Base-by-base conservation (phyloP, 2,888 invertebrate species). In the Idaea biselata region DNA sequence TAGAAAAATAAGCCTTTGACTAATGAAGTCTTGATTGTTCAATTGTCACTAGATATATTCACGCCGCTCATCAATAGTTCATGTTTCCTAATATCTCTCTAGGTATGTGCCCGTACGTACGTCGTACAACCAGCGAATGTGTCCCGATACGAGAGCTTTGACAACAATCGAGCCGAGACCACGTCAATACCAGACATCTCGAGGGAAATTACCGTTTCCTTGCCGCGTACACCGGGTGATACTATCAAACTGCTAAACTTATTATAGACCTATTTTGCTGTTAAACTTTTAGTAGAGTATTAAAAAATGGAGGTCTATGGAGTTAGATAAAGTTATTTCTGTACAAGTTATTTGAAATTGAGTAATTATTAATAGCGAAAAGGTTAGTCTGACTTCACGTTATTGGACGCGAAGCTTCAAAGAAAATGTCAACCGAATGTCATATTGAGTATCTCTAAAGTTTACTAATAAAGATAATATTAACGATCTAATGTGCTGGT, bases 171-270 rank as follows among this genome's bases (percentile, higher is more conserved):
- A 77, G 73, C 73, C 75, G 70, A 69, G 75, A 71, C 76, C 73
- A 68, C 73, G 84, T 83, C 86, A 81, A 86, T 86, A 83, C 76
- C 61, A 73, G 60, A 63, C 73, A 74, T 80, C 84, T 84, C 84
- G 44, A 61, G 86, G 86, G 86, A 85, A 86, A 86, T 85, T 82
- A 85, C 78, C 59, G 75, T 65, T 77, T 80, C 76, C 81, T 81
- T 78, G 71, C 75, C 64, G 57, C 64, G 55, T 58, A 17, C 68
- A 61, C 63, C 56, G 65, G 11, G 66, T 60, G 68, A 59, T 67
- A 68, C 72, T 63, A 61, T 63, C 68, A 72, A 68, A 72, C 68
- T 62, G 66, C 68, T 68, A 66, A 18, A 60, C 56, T 56, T 56
- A n/a, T n/a, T n/a, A 56, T 18, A 18, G 5, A 56, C 18, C 18